Evolutionary conservation across 2,113 vertebrate species (phyloP).

Genomic region (Myrmecophaga tridactyla): DNA sequence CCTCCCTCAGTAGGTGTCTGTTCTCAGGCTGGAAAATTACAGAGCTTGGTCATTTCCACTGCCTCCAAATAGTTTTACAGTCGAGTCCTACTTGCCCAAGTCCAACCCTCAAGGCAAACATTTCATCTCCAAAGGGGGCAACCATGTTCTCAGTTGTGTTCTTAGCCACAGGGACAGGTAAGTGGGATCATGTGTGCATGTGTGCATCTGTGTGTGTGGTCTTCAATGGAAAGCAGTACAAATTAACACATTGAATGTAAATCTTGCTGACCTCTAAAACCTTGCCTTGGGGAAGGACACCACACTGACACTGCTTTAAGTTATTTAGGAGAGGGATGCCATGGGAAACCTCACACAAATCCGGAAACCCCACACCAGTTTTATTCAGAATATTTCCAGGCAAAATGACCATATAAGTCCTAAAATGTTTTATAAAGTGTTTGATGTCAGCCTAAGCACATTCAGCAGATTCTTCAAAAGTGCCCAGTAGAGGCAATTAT

Average conservation of each 20-base stretch:
- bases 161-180: not conserved
- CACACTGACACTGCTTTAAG: not conserved
- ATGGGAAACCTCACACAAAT: constrained; percentile 5
- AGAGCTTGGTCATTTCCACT: not conserved
- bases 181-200: not conserved
- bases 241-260: not conserved
- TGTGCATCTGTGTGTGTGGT: not conserved
- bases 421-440: not conserved
- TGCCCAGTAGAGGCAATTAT: not conserved
- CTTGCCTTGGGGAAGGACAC: not conserved
- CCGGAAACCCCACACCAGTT: not conserved
- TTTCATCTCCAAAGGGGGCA: not conserved
- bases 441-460: not conserved
- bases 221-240: not conserved
- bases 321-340: not conserved
- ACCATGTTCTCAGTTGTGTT: not conserved
- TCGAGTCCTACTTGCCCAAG: not conserved
- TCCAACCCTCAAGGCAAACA: not conserved
- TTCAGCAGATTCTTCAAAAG: too few relatives aligned
- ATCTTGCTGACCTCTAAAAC: not conserved
- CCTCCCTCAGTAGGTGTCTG: constrained; percentile 84
- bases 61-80: not conserved
- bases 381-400: not conserved
- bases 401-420: not conserved
- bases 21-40: constrained; percentile 79